These are phyloP conservation scores for Lutra lutra DNA, from an alignment of 2,797 vertebrate species.

Conservation along the genomic window DNA sequence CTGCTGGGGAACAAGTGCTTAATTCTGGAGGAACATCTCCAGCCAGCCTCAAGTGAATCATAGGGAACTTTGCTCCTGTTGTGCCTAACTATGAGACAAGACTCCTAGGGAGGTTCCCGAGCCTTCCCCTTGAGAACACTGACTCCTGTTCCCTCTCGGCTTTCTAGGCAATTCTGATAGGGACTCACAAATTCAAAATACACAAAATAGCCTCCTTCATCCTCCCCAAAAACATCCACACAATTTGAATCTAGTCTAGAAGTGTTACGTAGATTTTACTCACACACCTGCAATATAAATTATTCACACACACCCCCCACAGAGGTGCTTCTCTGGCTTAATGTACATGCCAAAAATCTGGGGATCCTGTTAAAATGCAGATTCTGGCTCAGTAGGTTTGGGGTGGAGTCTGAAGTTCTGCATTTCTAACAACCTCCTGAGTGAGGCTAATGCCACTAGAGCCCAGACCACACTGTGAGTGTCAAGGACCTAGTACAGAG, in stretches of 20 bases:
- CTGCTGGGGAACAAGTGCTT: constrained; percentile 4
- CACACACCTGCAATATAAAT: constrained; percentile 42
- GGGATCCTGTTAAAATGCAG: constrained; percentile 30
- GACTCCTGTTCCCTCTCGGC: neutral
- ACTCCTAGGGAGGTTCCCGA: neutral
- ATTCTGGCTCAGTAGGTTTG: neutral
- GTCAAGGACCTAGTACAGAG: neutral
- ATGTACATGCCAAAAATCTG: neutral
- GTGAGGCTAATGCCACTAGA: neutral
- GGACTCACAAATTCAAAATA: constrained; percentile 2
- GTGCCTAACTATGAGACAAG: neutral
- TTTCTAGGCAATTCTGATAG: constrained; percentile 6
- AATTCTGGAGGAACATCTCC: neutral
- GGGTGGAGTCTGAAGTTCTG: neutral
- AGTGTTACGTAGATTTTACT: neutral
- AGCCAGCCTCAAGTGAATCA: constrained; percentile 27
- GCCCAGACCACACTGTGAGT: neutral
- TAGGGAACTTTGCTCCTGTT: neutral
- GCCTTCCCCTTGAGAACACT: neutral
- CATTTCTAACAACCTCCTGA: constrained; percentile 8
- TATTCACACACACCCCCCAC: neutral
- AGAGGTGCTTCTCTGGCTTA: neutral
- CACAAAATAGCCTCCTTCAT: neutral
- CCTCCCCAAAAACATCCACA: neutral
- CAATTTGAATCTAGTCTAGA: constrained; percentile 24